Base-by-base conservation (phyloP, 2,888 invertebrate species). In the Cylindroiulus punctatus region DNA sequence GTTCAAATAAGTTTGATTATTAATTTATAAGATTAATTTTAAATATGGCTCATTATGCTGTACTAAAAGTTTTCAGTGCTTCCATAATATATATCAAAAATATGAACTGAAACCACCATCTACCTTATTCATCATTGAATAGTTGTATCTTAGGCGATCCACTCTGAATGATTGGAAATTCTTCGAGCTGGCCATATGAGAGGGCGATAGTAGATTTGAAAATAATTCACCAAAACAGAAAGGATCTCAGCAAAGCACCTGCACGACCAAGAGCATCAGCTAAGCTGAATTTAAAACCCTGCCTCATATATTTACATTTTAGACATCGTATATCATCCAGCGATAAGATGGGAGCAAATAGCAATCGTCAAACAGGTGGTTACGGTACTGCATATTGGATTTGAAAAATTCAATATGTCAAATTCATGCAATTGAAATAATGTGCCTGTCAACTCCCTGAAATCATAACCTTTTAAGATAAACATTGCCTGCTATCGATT, bases 321-420 rank as follows among this genome's bases (percentile, higher is more conserved):
- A 52, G n/a, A 52, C 10, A n/a, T 52, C 52, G n/a, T n/a, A n/a
- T 52, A 52, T 52, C 52, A 52, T 52, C 14, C 19, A 5, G n/a
- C 19, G 52, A 52, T 52, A 52, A 52, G 52, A 19, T 5, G 52
- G n/a, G n/a, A 52, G 52, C 14, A 52, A 52, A 52, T 52, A 52
- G 52, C 52, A n/a, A n/a, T 52, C 52, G n/a, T n/a, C 52, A 52
- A 52, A 52, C 52, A 52, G 52, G 52, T 52, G 52, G 52, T n/a
- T 52, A 8, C 4, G n/a, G 52, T n/a, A n/a, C n/a, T n/a, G 7
- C n/a, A 52, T 52, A 52, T 52, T 0, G 52, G 52, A 52, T 52
- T 52, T 52, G 4, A 7, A n/a, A n/a, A n/a, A 52, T n/a, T 4
- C 8, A 52, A 52, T 1, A 52, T n/a, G 52, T n/a, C 10, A n/a